Evolutionary conservation across 64 coral and sea anemone genomes (phyloP).

Genomic region (Cladopsammia gracilis): DNA sequence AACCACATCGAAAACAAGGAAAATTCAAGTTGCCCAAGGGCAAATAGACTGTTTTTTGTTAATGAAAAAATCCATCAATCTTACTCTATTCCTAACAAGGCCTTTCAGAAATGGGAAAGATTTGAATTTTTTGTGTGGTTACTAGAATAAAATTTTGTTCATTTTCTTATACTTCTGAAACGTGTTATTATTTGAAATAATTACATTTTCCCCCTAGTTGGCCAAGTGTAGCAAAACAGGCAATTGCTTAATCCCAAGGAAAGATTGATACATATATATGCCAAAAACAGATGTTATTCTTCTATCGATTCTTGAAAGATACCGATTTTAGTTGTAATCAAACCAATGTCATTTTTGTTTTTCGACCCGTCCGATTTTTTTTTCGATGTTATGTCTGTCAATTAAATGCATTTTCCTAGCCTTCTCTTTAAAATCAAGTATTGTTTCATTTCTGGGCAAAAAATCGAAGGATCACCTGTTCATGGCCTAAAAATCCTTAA

Average conservation of each 20-base stretch:
- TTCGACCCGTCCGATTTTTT: neutral
- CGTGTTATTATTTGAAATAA: too few relatives aligned
- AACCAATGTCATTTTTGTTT: conserved; percentile 3
- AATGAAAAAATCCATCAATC: neutral
- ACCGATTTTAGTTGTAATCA: conserved; percentile 9
- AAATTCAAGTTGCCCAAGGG: neutral
- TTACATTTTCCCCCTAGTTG: too few relatives aligned
- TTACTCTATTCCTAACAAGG: neutral
- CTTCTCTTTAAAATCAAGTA: too few relatives aligned
- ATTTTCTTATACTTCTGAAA: too few relatives aligned
- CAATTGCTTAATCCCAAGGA: too few relatives aligned
- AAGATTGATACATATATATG: too few relatives aligned
- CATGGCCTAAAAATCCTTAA: neutral
- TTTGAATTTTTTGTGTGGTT: neutral
- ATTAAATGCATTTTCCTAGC: too few relatives aligned
- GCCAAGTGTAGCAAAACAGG: too few relatives aligned
- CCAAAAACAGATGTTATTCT: neutral
- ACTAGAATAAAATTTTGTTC: neutral
- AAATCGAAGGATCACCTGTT: neutral
- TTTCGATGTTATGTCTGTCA: neutral
- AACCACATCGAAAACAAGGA: neutral
- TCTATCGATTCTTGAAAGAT: neutral
- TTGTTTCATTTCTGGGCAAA: too few relatives aligned
- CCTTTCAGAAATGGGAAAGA: neutral
- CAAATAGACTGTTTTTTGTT: conserved; percentile 2